Base-by-base conservation (phyloP, 2,888 invertebrate genomes). In the Fragum sueziense region DNA sequence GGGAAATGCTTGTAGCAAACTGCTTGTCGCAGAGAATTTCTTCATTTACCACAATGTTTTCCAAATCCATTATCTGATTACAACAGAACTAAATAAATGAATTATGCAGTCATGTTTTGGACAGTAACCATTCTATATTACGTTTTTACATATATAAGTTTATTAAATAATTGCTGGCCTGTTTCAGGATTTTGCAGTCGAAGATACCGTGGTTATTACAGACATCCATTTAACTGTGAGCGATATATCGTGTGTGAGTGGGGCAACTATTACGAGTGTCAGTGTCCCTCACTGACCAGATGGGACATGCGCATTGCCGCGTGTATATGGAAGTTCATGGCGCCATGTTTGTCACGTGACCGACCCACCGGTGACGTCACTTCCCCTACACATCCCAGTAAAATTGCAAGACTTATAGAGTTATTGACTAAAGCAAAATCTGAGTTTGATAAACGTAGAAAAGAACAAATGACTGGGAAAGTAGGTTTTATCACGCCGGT, bases 211-310 rank as follows among this genome's bases (percentile, higher is more conserved):
- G 82, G 82, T 17, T 82, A 82, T n/a, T 82, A 57, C 37, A 54
- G 52, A 11, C 73, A 82, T 51, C 75, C 73, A 1, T 25, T 41
- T 17, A 41, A 73, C 31, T 82, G 82, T 51, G 72, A 59, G 11
- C 57, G 70, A 51, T 82, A 75, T 29, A 70, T 78, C 17, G 78
- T 82, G 0, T 82, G 82, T 67, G 78, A 82, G 52, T 82, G 82
- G 82, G 78, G 78, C 9, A 47, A 54, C 14, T 69, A 69, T 47
- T 51, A 82, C 72, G 34, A 79, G 9, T 82, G 82, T 31, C 65
- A 34, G 9, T 82, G 82, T 73, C 82, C 82, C 3, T 11, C 37
- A 11, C 17, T 37, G 11, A 82, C 82, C 22, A 59, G 57, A 27
- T 82, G 82, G 82, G 78, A 78, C 51, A 29, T 31, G 22, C 52